Percentiles rank a stretch among this genome's conserved stretches.
Conservation (phyloP, 2,797 vertebrate genomes). For the Clarias platycephalus region DNA sequence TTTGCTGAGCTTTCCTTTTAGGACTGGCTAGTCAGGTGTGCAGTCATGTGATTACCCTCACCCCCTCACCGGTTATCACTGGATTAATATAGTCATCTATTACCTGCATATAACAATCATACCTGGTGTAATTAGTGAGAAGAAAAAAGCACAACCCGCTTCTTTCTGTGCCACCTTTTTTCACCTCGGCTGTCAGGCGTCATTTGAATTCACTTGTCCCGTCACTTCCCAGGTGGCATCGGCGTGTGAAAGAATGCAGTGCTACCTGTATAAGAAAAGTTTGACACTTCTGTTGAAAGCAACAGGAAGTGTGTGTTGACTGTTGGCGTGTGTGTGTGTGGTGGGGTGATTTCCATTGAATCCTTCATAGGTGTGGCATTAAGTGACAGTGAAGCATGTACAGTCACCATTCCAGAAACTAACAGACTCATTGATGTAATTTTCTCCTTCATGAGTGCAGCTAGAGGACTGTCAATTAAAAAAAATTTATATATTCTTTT, state of each 20-base stretch:
- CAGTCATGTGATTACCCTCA: not conserved
- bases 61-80: not conserved
- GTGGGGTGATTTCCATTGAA: conserved; percentile 24
- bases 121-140: not conserved
- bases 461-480: not conserved
- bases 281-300: not conserved
- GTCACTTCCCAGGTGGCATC: not conserved
- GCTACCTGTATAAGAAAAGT: conserved; percentile 10
- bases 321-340: not conserved
- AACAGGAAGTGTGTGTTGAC: not conserved
- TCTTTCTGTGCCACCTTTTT: not conserved
- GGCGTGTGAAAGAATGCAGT: not conserved
- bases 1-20: conserved; percentile 15
- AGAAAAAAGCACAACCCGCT: not conserved
- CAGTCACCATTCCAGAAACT: not conserved
- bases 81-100: conserved; percentile 19
- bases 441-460: not conserved
- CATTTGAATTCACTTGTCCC: not conserved
- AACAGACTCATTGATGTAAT: conserved; percentile 34
- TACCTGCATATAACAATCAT: not conserved
- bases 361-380: conserved; percentile 35
- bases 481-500: not conserved
- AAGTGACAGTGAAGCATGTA: not conserved
- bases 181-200: not conserved
- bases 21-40: not conserved